Evolutionary conservation across 92 coral and sea anemone genomes (phyloP).

Genomic region (Heliopora coerulea): DNA sequence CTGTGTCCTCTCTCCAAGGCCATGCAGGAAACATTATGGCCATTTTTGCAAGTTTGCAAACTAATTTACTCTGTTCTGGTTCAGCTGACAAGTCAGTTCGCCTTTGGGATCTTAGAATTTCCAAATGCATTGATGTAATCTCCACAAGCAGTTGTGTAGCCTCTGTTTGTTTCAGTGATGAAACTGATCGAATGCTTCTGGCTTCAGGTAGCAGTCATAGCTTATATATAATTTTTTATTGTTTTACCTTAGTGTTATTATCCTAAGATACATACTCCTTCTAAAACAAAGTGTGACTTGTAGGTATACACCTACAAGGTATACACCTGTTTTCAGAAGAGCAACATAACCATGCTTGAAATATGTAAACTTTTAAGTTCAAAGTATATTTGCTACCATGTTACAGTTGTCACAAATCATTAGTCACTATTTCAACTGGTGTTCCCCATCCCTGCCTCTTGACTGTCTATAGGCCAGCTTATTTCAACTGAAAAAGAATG

Average conservation of each 20-base stretch:
- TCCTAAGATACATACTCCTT: neutral
- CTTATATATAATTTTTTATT: neutral
- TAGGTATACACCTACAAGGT: too few species aligned
- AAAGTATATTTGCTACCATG: too few species aligned
- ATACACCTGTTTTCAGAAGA: too few species aligned
- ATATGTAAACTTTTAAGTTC: too few species aligned
- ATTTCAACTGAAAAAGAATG: too few species aligned
- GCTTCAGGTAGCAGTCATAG: slow-evolving; percentile 71
- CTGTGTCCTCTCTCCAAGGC: slow-evolving; percentile 78
- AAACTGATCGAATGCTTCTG: slow-evolving; percentile 48
- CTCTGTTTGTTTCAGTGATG: slow-evolving; percentile 81
- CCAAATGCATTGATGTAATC: slow-evolving; percentile 87
- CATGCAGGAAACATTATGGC: slow-evolving; percentile 90
- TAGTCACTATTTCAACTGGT: too few species aligned
- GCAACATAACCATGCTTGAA: too few species aligned
- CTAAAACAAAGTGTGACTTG: too few species aligned
- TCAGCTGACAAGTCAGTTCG: slow-evolving; percentile 94
- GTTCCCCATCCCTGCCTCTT: too few species aligned
- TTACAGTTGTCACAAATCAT: too few species aligned
- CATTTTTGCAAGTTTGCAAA: slow-evolving; percentile 80
- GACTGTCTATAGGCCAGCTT: too few species aligned
- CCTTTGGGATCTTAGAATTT: slow-evolving; percentile 91
- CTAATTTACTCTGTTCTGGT: slow-evolving; percentile 88
- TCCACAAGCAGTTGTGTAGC: slow-evolving; percentile 92
- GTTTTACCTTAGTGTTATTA: neutral